Base-by-base conservation (phyloP, 2,797 vertebrate genomes). In the Trematomus bernacchii region DNA sequence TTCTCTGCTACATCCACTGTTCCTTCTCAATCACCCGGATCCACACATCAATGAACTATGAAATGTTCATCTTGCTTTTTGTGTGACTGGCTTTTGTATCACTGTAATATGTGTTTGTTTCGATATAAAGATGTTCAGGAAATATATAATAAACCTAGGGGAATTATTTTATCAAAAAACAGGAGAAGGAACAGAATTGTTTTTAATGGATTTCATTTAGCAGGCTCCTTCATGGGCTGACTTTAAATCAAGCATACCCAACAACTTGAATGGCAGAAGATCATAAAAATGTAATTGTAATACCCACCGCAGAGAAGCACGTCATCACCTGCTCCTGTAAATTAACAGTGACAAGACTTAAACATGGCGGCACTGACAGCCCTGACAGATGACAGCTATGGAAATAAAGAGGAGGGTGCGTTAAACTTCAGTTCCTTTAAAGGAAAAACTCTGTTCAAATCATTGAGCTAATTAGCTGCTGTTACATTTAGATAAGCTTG, bases 191-290 rank as follows among this genome's bases (percentile, higher is more conserved):
- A 16, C 57, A 10, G 21, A 57, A 69, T 71, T 66, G 50, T 60
- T 77, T 59, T 60, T 54, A 76, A 69, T 42, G 66, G 70, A 72
- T 80, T 82, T 80, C 52, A 59, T 69, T 80, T 65, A 71, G 61
- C 61, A 15, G 68, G 6, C 12, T 57, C 42, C 10, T 43, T 65
- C 54, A 46, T 67, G 52, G 46, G 52, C 52, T n/a, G 57, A 66
- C 57, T 68, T 58, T 47, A 47, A 61, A 70, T 73, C 16, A 47
- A 66, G 55, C 15, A 10, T 14, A 16, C 68, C 11, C 4, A 19
- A 50, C 55, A 55, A 37, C 21, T 30, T 66, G 18, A 18, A 27
- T 14, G 40, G 19, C 44, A 72, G 9, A 33, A 3, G 10, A 27
- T 60, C 50, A 62, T 50, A 46, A 47, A 10, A 53, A 55, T 13